Base-by-base conservation (phyloP, 2,797 vertebrate genomes). In the Hyperoplus immaculatus region DNA sequence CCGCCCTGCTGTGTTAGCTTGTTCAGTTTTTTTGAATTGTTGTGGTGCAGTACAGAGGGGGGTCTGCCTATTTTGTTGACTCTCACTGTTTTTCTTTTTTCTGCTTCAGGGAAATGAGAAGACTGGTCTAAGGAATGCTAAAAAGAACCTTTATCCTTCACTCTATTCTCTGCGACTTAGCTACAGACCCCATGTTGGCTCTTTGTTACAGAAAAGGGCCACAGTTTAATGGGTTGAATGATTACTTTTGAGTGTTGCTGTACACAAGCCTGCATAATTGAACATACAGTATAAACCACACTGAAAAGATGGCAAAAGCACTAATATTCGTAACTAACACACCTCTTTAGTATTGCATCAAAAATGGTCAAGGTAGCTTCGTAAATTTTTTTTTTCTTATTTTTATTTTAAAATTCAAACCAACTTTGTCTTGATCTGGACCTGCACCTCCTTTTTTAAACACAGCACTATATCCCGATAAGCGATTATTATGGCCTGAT, bases 101-200 rank as follows among this genome's bases (percentile, higher is more conserved):
- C 47, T 78, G 56, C 77, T 71, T 59, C 64, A 81, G 55, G 78
- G 75, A 57, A 62, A 76, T 59, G 29, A 56, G 21, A 36, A 76
- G 77, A 49, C 45, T 36, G 39, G 71, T 57, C 62, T 38, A 21
- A 84, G 78, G 86, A 92, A 92, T 86, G 85, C 72, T 84, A 78
- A 89, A 80, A 69, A 85, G 82, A 29, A 84, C 85, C 74, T 87
- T 85, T 83, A 70, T 81, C 76, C 59, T 79, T 54, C 4, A 36
- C 77, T 75, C 77, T 71, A 57, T 80, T 78, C 56, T 63, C 47
- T 15, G 66, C 74, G 72, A 81, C 62, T 87, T 75, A 38, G 69
- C 45, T 73, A 45, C 83, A 77, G 75, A 80, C 74, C 80, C 77
- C 80, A 68, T 47, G 75, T 50, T 62, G 72, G 21, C 71, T 78